Evolutionary conservation across 2,888 invertebrate species (phyloP), one percentile per base, ranked within the genome.

Genomic region (Steinernema carpocapsae): DNA sequence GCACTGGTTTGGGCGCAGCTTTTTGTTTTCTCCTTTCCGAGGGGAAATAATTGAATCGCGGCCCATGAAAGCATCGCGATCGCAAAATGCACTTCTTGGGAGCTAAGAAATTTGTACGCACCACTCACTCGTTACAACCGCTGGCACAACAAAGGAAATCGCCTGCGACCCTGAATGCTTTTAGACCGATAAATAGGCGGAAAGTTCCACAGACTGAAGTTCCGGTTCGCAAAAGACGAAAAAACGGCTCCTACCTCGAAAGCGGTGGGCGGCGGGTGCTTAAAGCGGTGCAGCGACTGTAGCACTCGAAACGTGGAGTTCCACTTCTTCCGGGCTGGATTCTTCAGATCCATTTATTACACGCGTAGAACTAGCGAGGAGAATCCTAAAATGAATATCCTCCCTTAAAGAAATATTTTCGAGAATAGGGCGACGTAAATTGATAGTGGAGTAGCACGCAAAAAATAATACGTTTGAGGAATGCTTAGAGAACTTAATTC

Each of bases 241-340:
- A 37, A 37, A 37, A 37, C 37, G 10, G 37, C 37, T 70, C 77
- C 17, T 73, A 77, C 77, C 52, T 78, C 64, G 22, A 56, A 75
- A 3, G 72, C 74, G 48, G 46, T 71, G 6, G 80, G 80, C 10
- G 37, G 37, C 22, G 83, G 79, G 19, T 80, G 80, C 76, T 83
- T 82, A 77, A 86, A 84, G 46, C 86, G 78, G 51, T 84, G 79
- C n/a, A 86, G 77, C 51, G 84, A 82, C 70, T 84, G 83, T 45
- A 84, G 80, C 26, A 86, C 86, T 17, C 83, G 74, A 73, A 86
- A 80, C 26, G 85, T 86, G 0, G 85, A 83, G 32, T 80, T 82
- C 85, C 85, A 86, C 78, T 86, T 86, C 52, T 79, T 76, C 10
- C 82, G 75, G 6, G 82, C 64, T 26, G 64, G 64, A 64, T 64